Conservation (phyloP, 2,113 vertebrate genomes). For the Coracopsis vasa region DNA sequence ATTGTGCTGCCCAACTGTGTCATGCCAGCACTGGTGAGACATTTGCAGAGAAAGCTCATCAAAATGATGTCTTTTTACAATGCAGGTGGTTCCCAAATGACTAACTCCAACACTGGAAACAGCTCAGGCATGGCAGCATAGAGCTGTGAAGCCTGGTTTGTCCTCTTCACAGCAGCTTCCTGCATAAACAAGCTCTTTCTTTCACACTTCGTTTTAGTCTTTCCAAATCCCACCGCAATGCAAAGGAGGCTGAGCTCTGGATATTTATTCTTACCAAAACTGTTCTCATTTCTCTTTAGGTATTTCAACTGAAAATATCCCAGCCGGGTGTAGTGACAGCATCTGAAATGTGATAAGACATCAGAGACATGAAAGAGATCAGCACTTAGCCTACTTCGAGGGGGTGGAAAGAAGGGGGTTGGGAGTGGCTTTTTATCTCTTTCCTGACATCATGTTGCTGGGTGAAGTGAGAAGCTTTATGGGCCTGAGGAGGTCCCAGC, state of each 20-base stretch:
- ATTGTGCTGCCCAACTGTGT: neutral
- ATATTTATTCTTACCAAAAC: conserved; percentile 30
- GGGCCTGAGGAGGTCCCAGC: neutral
- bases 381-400: neutral
- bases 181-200: conserved; percentile 2
- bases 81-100: conserved; percentile 37
- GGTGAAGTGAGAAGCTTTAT: neutral
- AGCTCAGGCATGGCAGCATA: neutral
- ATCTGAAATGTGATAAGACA: conserved; percentile 27
- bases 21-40: neutral
- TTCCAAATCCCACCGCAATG: neutral
- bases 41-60: neutral
- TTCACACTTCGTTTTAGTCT: conserved; percentile 6
- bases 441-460: neutral
- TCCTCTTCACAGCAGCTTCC: conserved; percentile 35
- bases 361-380: conserved; percentile 7
- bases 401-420: neutral
- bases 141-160: neutral
- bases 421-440: neutral
- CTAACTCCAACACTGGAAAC: neutral
- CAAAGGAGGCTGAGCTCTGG: neutral
- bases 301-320: conserved; percentile 39
- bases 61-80: neutral
- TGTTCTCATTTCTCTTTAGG: neutral
- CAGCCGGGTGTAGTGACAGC: neutral